Evolutionary conservation across 2,113 vertebrate genomes (phyloP), one percentile per base, ranked within the genome.

Genomic region (Chloroceryle aenea): DNA sequence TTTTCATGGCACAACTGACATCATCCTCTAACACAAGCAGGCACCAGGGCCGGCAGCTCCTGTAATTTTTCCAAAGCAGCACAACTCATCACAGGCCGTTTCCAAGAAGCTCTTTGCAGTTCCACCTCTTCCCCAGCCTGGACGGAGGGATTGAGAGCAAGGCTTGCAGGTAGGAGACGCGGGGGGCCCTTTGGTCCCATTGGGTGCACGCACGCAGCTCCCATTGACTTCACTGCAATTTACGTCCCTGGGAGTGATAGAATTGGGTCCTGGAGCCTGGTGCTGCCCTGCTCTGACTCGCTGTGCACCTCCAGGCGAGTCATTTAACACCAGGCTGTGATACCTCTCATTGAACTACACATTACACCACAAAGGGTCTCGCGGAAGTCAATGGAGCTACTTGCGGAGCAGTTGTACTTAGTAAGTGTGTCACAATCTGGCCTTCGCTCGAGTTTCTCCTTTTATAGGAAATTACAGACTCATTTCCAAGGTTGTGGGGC

Each of bases 401-500:
- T 97, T 97, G 93, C 92, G 92, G 95, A 96, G 96, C 10, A 1
- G 47, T 91, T 74, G 90, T 42, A 93, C 75, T 96, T 94, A 95
- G 93, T 93, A 96, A 96, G 92, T 96, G 88, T 96, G 96, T 97
- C 96, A 95, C 96, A 96, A 96, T 96, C 96, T 97, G 95, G 96
- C 96, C 95, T 95, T 94, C 52, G 0, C 69, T 94, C 90, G 90
- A 94, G 64, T 93, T 92, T 87, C 69, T 73, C 73, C 83, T 96
- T 96, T 95, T 95, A 89, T 56, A 90, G 95, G 89, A 92, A 96
- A 96, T 97, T 96, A 92, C 73, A 96, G 92, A 67, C 92, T 90
- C 95, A 87, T 95, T 96, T 96, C 90, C 90, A 96, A 94, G 92
- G 95, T 84, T 96, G 90, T 90, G 88, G 92, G 83, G 80, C 92